Percentiles rank a stretch among this genome's conserved stretches.
phyloP scores from a whole-genome alignment of 2,113 vertebrate species.

The Ailurus styani region DNA sequence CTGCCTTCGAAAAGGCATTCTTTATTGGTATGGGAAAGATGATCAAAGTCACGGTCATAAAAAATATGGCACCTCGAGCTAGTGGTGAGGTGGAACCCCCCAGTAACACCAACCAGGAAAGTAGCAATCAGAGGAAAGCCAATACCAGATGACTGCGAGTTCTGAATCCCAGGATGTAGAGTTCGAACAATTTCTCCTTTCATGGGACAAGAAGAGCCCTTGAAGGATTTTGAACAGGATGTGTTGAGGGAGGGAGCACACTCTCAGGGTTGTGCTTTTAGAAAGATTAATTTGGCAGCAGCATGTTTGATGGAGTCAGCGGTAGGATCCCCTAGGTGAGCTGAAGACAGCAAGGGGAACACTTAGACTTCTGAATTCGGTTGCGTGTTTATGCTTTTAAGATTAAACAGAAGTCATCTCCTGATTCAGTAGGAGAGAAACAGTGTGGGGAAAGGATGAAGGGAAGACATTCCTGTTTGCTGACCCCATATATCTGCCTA shows the following conservation, averaged over 20 bases:
- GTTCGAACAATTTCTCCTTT: neutral
- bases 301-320: neutral
- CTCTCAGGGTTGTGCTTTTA: neutral
- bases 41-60: neutral
- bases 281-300: constrained; percentile 32
- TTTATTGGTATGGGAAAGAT: neutral
- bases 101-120: neutral
- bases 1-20: neutral
- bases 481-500: neutral
- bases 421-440: neutral
- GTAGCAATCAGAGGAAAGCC: neutral
- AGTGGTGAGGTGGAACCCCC: neutral
- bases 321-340: neutral
- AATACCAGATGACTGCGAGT: neutral
- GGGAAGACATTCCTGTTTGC: neutral
- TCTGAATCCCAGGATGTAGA: neutral
- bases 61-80: neutral
- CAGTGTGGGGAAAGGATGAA: neutral
- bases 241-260: neutral
- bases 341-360: neutral
- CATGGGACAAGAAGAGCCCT: neutral
- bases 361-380: constrained; percentile 62
- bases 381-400: constrained; percentile 64
- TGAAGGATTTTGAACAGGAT: neutral
- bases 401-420: constrained; percentile 62